Evolutionary conservation across 2,888 invertebrate genomes (phyloP).

Genomic region (Cephalotes varians): DNA sequence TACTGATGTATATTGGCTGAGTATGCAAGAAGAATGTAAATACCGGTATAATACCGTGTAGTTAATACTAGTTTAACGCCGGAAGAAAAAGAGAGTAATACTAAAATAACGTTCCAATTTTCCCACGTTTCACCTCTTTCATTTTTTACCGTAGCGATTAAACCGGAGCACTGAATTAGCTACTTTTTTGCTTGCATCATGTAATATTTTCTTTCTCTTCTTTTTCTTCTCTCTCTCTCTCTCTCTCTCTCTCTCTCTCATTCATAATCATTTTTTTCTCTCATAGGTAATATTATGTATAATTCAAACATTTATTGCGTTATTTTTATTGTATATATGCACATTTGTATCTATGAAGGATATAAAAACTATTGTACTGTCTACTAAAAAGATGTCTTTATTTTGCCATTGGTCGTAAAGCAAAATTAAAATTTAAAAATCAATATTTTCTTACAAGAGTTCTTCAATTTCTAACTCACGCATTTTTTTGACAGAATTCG

Average conservation of each 20-base stretch:
- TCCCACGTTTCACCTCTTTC: neutral
- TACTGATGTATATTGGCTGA: constrained; percentile 19
- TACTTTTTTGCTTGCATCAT: neutral
- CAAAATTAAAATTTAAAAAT: neutral
- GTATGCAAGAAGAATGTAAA: constrained; percentile 18
- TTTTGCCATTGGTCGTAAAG: neutral
- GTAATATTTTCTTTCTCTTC: neutral
- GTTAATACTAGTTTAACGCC: constrained; percentile 28
- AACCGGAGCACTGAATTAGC: neutral
- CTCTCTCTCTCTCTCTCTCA: neutral
- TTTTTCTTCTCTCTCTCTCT: no score
- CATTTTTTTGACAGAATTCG: neutral
- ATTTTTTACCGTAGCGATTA: neutral
- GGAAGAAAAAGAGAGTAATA: neutral
- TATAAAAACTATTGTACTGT: neutral
- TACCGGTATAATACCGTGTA: neutral
- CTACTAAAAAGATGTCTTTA: no score
- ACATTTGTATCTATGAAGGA: neutral
- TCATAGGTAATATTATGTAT: neutral
- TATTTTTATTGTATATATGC: neutral
- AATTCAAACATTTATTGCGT: neutral
- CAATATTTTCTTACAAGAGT: neutral
- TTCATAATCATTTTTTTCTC: neutral
- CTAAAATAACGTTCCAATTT: constrained; percentile 6
- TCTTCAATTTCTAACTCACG: neutral